phyloP scores from a whole-genome alignment of 2,797 vertebrate species.

The Gephyroberyx darwinii region DNA sequence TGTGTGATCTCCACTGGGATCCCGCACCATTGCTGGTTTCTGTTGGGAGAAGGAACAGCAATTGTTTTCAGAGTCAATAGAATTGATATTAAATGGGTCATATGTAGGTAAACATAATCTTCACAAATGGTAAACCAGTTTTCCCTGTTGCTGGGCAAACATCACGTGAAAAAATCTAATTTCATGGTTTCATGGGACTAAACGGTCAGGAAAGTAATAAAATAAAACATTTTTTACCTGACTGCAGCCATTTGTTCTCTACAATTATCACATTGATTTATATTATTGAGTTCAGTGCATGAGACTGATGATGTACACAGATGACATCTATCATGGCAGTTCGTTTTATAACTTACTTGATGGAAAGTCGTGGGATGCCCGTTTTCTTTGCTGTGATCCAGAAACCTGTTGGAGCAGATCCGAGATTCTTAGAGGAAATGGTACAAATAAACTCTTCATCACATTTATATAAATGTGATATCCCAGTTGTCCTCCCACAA shows the following conservation, averaged over 20 bases:
- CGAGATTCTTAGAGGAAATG: constrained; percentile 6
- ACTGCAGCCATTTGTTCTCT: too few relatives aligned
- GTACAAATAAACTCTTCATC: too few relatives aligned
- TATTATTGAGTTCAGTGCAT: too few relatives aligned
- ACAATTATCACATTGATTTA: too few relatives aligned
- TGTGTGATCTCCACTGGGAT: constrained; percentile 69
- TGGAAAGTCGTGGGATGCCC: constrained; percentile 55
- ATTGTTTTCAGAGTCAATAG: not conserved
- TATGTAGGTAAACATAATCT: not conserved
- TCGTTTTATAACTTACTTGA: constrained; percentile 61
- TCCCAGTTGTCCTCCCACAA: too few relatives aligned
- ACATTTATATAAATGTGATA: too few relatives aligned
- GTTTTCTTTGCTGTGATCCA: constrained; percentile 72
- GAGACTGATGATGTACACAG: too few relatives aligned
- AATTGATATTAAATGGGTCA: not conserved
- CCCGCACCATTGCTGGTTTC: constrained; percentile 83
- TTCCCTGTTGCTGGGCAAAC: not conserved
- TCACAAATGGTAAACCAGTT: not conserved
- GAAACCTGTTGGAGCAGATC: constrained; percentile 53
- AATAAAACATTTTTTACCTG: too few relatives aligned
- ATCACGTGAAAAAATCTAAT: not conserved
- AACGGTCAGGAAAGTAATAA: not conserved
- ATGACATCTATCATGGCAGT: too few relatives aligned
- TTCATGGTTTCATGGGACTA: not conserved
- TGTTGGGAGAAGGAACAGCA: constrained; percentile 62